Evolutionary conservation across 92 coral and sea anemone species (phyloP).

Genomic region (Scolanthus callimorphus): DNA sequence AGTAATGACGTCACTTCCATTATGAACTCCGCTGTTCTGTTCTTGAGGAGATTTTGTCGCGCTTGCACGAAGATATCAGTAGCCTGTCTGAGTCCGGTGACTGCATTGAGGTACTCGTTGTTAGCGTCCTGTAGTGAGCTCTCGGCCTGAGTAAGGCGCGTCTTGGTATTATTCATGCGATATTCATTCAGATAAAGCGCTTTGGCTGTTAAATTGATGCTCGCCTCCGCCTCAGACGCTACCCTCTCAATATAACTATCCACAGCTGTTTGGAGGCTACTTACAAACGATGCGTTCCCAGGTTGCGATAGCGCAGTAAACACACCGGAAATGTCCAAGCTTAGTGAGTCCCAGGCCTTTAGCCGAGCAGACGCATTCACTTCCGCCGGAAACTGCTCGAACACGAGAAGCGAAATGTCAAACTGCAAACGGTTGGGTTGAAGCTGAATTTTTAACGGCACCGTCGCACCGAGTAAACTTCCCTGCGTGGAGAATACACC

Average conservation of each 20-base stretch:
- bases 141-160: slow-evolving; percentile 1
- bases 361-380: slow-evolving; percentile 25
- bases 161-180: neutral
- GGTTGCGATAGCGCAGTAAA: slow-evolving; percentile 2
- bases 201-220: neutral
- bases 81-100: slow-evolving; percentile 17
- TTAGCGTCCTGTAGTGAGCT: slow-evolving; percentile 3
- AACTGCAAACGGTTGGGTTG: slow-evolving; percentile 12
- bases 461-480: slow-evolving; percentile 25
- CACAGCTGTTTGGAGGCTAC: slow-evolving; percentile 24
- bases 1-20: slow-evolving; percentile 19
- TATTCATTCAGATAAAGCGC: slow-evolving; percentile 12
- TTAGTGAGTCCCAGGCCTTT: slow-evolving; percentile 43
- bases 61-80: slow-evolving; percentile 8
- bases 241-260: slow-evolving; percentile 18
- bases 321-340: slow-evolving; percentile 23
- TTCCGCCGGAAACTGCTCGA: slow-evolving; percentile 26
- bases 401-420: slow-evolving; percentile 13
- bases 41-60: slow-evolving; percentile 6
- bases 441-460: slow-evolving; percentile 13
- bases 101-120: slow-evolving; percentile 8
- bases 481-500: neutral
- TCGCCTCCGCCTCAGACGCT: slow-evolving; percentile 2
- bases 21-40: slow-evolving; percentile 36
- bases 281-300: slow-evolving; percentile 14